Base-by-base conservation (phyloP, 2,113 vertebrate species). In the Oryzias celebensis region DNA sequence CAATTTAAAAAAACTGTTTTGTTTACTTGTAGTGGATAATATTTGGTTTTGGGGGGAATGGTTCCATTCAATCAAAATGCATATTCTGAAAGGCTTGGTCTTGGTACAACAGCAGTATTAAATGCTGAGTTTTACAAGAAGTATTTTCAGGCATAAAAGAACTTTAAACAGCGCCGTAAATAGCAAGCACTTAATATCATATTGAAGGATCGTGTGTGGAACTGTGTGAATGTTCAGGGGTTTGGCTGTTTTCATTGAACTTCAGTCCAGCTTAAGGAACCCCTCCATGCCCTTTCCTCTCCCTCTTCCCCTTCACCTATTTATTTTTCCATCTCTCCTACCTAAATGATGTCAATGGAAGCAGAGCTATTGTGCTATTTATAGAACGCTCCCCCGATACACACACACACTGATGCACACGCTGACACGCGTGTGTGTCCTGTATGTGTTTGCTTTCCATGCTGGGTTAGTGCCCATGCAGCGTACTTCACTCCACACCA, bases 331-430 rank as follows among this genome's bases (percentile, higher is more conserved):
- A 88, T 92, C 85, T 92, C 89, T 90, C 88, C 87, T 89, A 84
- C 84, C 87, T 91, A 92, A 90, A 92, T 93, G 92, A 93, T 93
- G 92, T 92, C 92, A 93, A 91, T 91, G 92, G 90, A 89, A 90
- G 90, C 88, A 77, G 87, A 89, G 88, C 87, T 87, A 89, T 78
- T 85, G 85, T 83, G 87, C 90, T 92, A 93, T 93, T 93, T 92
- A 89, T 93, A 93, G 92, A 81, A 52, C 51, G 62, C 1, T 18
- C 72, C 45, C 76, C 46, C 58, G 52, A 48, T 5, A 36, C 53
- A 14, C 47, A n/a, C 44, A 7, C 61, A 26, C 8, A 17, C 56
- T 50, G 43, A 61, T 36, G 67, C 46, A 73, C 68, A 75, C 81
- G 63, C 86, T 89, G 85, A 90, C 86, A 36, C 46, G 52, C 24